phyloP scores from a whole-genome alignment of 2,113 vertebrate genomes.

The Orientallactaga bullata region DNA sequence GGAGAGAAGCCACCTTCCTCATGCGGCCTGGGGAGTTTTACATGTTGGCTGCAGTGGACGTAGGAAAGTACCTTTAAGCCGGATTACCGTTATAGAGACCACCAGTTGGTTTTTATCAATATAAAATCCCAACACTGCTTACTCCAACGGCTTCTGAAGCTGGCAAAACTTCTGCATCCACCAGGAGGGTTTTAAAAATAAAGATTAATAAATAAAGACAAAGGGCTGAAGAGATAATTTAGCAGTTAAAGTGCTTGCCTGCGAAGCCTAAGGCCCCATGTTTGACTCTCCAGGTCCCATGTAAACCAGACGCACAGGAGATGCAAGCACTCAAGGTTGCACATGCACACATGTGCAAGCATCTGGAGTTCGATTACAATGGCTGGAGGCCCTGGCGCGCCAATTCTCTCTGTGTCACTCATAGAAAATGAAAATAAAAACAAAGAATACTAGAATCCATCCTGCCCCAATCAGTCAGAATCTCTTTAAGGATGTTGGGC shows the following conservation, averaged over 20 bases:
- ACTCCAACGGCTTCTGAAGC: neutral
- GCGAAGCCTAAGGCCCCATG: too few species aligned
- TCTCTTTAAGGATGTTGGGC: neutral
- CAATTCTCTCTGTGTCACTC: too few species aligned
- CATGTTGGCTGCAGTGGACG: neutral
- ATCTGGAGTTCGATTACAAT: too few species aligned
- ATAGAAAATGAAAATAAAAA: neutral
- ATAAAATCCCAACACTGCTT: neutral
- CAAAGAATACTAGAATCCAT: neutral
- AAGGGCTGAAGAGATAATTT: too few species aligned
- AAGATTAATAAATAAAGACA: neutral
- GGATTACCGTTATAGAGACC: neutral
- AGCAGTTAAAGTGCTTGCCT: too few species aligned
- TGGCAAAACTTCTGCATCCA: neutral
- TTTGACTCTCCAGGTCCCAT: too few species aligned
- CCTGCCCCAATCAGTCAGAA: neutral
- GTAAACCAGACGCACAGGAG: too few species aligned
- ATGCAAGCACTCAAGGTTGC: too few species aligned
- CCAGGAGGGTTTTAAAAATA: slow-evolving; percentile 3
- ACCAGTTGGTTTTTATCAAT: slow-evolving; percentile 11
- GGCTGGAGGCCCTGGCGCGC: too few species aligned
- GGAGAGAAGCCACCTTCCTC: neutral
- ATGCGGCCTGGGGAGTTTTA: neutral
- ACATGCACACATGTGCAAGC: neutral
- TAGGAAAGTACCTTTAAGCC: neutral